A percentile compares a stretch with the other conserved stretches of the same genome.
phyloP scores from a whole-genome alignment of 2,113 vertebrate genomes.

The Oncorhynchus kisutch region DNA sequence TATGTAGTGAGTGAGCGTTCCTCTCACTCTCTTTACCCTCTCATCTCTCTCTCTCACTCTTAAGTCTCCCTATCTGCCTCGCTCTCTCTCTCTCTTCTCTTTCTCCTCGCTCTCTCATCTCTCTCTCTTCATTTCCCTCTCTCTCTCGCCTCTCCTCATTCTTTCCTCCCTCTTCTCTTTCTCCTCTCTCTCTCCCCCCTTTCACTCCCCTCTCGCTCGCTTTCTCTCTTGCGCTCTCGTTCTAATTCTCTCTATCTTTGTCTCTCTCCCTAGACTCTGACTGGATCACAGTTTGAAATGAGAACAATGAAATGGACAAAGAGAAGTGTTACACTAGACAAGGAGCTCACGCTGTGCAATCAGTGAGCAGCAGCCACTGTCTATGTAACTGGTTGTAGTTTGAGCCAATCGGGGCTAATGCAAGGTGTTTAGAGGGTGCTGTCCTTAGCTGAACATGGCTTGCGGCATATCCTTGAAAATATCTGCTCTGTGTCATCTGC shows the following conservation, averaged over 20 bases:
- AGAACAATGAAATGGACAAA: slow-evolving; percentile 43
- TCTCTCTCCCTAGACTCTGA: not conserved
- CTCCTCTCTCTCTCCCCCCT: not conserved
- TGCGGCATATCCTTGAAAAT: not conserved
- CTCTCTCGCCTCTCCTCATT: not conserved
- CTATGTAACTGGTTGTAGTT: slow-evolving; percentile 28
- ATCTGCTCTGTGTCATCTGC: not conserved
- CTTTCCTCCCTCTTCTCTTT: not conserved
- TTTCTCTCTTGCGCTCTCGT: not conserved
- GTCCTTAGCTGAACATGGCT: not conserved
- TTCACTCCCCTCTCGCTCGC: not conserved
- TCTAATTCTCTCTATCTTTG: not conserved
- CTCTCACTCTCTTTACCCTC: slow-evolving; percentile 9
- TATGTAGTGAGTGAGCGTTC: slow-evolving; percentile 6
- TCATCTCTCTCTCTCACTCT: not conserved
- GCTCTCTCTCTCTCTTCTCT: not conserved
- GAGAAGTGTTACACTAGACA: not conserved
- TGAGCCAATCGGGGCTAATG: slow-evolving; percentile 51
- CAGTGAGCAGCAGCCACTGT: slow-evolving; percentile 53
- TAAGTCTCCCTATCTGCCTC: not conserved
- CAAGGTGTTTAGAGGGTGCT: slow-evolving; percentile 18
- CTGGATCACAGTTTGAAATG: not conserved
- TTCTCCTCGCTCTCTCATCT: not conserved
- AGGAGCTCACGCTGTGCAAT: slow-evolving; percentile 65
- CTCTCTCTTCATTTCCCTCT: not conserved